These are phyloP conservation scores for Trachythela sp. DNA, from an alignment of 64 coral and sea anemone genomes.

Conservation along the genomic window DNA sequence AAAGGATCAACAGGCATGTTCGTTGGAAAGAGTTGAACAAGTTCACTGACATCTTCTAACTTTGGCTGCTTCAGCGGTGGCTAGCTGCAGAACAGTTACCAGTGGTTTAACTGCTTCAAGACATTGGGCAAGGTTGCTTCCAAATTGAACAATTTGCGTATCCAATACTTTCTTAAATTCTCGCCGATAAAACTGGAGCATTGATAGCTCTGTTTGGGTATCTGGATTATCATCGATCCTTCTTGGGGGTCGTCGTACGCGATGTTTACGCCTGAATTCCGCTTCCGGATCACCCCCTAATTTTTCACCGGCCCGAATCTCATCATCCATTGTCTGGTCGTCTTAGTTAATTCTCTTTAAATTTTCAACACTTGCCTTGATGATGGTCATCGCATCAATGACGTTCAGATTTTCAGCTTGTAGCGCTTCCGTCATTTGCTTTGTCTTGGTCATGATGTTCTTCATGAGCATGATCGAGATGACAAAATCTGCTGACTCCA, in stretches of 20 bases:
- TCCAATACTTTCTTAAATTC: background rate
- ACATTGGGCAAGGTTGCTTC: background rate
- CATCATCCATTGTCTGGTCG: background rate
- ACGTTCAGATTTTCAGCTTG: conserved; percentile 19
- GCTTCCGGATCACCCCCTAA: background rate
- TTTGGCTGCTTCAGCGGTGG: background rate
- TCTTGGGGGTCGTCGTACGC: background rate
- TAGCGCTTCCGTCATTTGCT: too few relatives aligned
- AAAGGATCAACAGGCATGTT: too few relatives aligned
- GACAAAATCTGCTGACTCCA: conserved; percentile 12
- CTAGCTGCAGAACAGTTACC: background rate
- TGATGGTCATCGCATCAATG: conserved; percentile 12
- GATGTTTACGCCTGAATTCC: conserved; percentile 12
- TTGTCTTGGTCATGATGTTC: conserved; percentile 13
- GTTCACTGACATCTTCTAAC: too few relatives aligned
- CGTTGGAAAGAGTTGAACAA: too few relatives aligned
- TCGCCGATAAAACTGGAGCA: too few relatives aligned
- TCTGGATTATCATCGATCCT: too few relatives aligned
- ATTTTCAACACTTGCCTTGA: background rate
- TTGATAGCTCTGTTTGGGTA: too few relatives aligned
- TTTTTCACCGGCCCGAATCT: conserved; percentile 10
- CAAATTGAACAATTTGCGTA: conserved; percentile 16
- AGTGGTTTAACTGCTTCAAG: conserved; percentile 2
- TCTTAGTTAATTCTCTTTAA: background rate
- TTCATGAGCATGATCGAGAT: conserved; percentile 14